Conservation (phyloP, 1,140 invertebrate genomes). For the Coptotermes formosanus region DNA sequence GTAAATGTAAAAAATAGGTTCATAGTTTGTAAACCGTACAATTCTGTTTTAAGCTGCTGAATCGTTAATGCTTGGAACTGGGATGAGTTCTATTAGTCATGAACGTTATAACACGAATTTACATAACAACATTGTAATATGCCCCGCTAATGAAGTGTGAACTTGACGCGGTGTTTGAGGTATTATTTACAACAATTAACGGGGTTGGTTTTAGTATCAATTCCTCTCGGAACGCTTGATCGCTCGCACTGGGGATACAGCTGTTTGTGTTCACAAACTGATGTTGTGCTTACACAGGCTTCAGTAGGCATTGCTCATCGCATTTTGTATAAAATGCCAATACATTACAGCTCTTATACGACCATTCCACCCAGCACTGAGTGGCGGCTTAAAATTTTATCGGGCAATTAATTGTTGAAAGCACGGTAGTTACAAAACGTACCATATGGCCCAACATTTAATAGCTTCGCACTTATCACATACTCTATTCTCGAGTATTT, state of each 20-base stretch:
- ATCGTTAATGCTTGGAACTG: neutral
- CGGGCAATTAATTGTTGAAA: too few species aligned
- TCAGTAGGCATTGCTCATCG: neutral
- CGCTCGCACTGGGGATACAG: neutral
- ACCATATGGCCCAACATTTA: too few species aligned
- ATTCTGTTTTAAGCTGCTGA: neutral
- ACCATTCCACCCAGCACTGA: neutral
- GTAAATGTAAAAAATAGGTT: too few species aligned
- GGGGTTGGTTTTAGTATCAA: constrained; percentile 5
- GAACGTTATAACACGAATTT: neutral
- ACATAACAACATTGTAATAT: neutral
- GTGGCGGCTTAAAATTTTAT: too few species aligned
- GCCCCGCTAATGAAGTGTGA: neutral
- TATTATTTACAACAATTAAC: constrained; percentile 15
- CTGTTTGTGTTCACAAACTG: neutral
- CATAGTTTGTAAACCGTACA: neutral
- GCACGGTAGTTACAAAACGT: too few species aligned
- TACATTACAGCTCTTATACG: neutral
- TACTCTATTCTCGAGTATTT: too few species aligned
- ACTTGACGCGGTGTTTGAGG: neutral
- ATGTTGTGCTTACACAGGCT: neutral
- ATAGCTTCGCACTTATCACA: too few species aligned
- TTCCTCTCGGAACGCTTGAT: neutral
- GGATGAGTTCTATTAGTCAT: neutral
- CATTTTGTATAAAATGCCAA: neutral